Evolutionary conservation across 2,113 vertebrate genomes (phyloP).

Genomic region (Festucalex cinctus): DNA sequence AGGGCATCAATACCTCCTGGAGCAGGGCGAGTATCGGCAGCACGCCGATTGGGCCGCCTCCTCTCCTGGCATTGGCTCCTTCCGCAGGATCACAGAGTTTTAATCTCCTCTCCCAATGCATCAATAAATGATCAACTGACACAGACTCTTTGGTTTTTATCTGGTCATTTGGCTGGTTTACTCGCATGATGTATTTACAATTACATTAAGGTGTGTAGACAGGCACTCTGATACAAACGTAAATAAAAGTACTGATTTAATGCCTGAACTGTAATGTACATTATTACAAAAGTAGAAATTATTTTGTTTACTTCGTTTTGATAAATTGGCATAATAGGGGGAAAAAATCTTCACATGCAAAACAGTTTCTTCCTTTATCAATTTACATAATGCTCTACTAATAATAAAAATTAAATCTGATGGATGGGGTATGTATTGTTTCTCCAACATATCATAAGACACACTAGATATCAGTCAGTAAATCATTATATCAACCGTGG

Average conservation of each 20-base stretch:
- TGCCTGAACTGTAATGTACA: no score
- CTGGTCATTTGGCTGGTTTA: not conserved
- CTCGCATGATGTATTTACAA: not conserved
- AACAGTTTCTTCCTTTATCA: not conserved
- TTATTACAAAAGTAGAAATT: no score
- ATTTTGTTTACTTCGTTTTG: not conserved
- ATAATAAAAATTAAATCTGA: no score
- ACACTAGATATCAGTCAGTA: not conserved
- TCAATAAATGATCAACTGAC: slow-evolving; percentile 45
- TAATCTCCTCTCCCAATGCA: not conserved
- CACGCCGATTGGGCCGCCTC: slow-evolving; percentile 84
- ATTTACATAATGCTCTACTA: not conserved
- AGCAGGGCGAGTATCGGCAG: slow-evolving; percentile 88
- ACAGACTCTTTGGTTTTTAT: slow-evolving; percentile 9
- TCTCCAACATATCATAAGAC: not conserved
- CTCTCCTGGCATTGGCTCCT: slow-evolving; percentile 57
- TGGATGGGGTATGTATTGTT: no score
- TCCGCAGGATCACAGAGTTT: slow-evolving; percentile 67
- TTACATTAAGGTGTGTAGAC: not conserved
- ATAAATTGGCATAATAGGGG: not conserved
- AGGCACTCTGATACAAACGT: not conserved
- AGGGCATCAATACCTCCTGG: slow-evolving; percentile 89
- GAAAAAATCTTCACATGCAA: not conserved
- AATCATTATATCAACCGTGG: not conserved
- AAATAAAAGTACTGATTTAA: no score